These are phyloP conservation scores for Hylaeus anthracinus DNA, from an alignment of 1,140 invertebrate species.

Conservation along the genomic window DNA sequence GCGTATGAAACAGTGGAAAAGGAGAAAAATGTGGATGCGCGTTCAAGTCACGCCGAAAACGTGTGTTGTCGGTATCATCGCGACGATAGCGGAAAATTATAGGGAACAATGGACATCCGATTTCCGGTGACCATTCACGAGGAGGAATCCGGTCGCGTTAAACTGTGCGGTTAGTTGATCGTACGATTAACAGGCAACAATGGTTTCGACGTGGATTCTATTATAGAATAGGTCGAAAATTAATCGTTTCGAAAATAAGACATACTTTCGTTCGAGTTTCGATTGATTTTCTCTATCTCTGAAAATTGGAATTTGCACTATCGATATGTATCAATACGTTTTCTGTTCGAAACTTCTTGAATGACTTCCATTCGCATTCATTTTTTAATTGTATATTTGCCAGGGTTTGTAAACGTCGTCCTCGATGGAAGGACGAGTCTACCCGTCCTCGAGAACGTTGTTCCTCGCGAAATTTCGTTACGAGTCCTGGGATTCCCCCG, in stretches of 20 bases:
- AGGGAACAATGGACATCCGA: conserved; percentile 56
- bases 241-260: no score
- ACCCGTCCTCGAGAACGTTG: no score
- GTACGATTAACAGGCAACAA: conserved; percentile 29
- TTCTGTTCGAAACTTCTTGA: no score
- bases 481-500: not conserved
- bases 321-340: no score
- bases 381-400: no score
- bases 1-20: not conserved
- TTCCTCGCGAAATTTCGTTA: conserved; percentile 25
- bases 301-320: no score
- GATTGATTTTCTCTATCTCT: no score
- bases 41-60: not conserved
- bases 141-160: conserved; percentile 27
- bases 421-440: not conserved
- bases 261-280: no score
- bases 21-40: not conserved
- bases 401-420: no score
- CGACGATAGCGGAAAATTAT: conserved; percentile 16
- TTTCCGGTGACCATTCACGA: conserved; percentile 49
- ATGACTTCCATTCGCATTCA: no score
- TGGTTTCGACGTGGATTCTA: not conserved
- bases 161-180: conserved; percentile 40
- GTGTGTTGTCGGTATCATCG: not conserved
- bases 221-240: not conserved